Evolutionary conservation across 1,140 invertebrate genomes (phyloP).

Genomic region (Yoshiicerus persimilis): DNA sequence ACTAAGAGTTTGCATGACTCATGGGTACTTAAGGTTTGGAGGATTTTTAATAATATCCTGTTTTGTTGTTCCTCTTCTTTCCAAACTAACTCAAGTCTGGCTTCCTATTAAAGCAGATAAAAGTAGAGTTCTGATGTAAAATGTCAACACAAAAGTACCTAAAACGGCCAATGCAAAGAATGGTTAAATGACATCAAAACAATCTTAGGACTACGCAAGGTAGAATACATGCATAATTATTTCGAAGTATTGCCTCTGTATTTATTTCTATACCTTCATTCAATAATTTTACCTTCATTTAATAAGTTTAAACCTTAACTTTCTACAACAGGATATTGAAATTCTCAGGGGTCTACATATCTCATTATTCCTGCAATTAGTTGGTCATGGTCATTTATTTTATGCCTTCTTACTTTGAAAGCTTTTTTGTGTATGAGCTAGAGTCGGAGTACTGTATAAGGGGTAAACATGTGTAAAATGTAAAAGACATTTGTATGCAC

Average conservation of each 20-base stretch:
- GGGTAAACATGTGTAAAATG: too few relatives aligned
- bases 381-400: neutral
- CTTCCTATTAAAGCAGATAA: neutral
- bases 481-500: too few relatives aligned
- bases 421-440: too few relatives aligned
- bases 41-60: slow-evolving; percentile 14
- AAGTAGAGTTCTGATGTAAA: neutral
- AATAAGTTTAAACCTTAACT: neutral
- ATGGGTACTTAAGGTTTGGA: neutral
- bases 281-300: too few relatives aligned
- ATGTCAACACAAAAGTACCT: neutral
- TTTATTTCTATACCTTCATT: too few relatives aligned
- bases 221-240: too few relatives aligned
- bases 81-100: neutral
- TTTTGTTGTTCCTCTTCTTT: neutral
- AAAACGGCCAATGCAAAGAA: too few relatives aligned
- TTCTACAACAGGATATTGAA: neutral
- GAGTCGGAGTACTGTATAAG: too few relatives aligned
- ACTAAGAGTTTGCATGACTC: neutral
- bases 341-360: neutral
- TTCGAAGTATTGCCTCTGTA: too few relatives aligned
- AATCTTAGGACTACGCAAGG: too few relatives aligned
- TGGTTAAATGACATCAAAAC: too few relatives aligned
- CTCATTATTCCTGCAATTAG: neutral
- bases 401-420: neutral